A percentile compares a stretch with the other conserved stretches of the same genome.
These are phyloP conservation scores for Drosophila prosaltans DNA, from an alignment of 1,140 invertebrate species.

Conservation along the genomic window DNA sequence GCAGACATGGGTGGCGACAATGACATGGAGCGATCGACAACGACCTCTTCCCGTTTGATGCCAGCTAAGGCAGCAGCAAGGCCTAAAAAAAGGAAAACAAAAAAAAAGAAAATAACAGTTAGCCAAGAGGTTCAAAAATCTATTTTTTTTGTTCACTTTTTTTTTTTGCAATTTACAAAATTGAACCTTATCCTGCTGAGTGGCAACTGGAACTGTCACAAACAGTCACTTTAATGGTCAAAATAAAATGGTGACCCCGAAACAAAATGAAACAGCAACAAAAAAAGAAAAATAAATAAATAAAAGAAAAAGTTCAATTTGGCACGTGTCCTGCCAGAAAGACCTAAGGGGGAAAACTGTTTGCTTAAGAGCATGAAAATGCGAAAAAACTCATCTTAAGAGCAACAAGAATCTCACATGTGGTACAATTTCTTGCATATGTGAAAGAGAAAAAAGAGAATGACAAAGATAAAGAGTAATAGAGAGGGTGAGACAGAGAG, in stretches of 20 bases:
- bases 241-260: constrained; percentile 22
- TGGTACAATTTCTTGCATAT: constrained; percentile 25
- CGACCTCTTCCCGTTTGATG: constrained; percentile 81
- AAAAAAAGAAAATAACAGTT: constrained; percentile 23
- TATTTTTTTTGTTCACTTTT: not conserved
- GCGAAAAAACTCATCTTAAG: not conserved
- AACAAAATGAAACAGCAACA: not conserved
- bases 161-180: not conserved
- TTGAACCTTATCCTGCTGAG: constrained; percentile 23
- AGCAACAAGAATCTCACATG: constrained; percentile 2
- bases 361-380: constrained; percentile 9
- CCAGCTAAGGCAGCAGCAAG: constrained; percentile 82
- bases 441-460: constrained; percentile 16
- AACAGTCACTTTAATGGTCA: constrained; percentile 30
- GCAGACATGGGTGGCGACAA: constrained; percentile 80
- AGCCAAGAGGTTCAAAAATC: constrained; percentile 18
- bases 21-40: constrained; percentile 77
- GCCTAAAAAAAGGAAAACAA: constrained; percentile 76
- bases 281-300: constrained; percentile 1
- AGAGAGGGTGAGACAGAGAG: not conserved
- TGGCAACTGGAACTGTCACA: constrained; percentile 26
- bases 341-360: not conserved
- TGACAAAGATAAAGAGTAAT: no score
- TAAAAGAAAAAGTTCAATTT: constrained; percentile 1
- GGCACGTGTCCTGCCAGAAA: constrained; percentile 6